Conservation (phyloP, 2,797 vertebrate genomes). For the Emys orbicularis region DNA sequence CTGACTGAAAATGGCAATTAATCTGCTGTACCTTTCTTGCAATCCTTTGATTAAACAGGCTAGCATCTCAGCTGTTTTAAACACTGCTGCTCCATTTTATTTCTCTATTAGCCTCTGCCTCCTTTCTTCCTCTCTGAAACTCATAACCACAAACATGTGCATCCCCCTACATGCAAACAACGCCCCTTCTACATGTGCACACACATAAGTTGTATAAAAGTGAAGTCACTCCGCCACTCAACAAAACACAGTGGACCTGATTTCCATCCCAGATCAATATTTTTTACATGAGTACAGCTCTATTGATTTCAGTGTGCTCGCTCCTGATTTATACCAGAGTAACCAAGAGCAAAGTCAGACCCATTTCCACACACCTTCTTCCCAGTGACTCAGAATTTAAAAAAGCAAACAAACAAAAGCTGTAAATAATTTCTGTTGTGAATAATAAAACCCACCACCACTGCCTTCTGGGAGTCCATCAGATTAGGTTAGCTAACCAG, state of each 20-base stretch:
- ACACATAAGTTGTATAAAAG: background rate
- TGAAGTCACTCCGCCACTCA: fast-evolving
- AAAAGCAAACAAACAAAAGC: background rate
- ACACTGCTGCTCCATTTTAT: background rate
- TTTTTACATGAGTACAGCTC: background rate
- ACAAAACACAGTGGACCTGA: fast-evolving
- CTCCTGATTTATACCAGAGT: fast-evolving
- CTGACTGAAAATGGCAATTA: constrained; percentile 51
- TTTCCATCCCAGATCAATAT: background rate
- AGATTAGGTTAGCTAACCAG: fast-evolving
- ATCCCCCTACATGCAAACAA: fast-evolving
- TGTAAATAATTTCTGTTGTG: no score
- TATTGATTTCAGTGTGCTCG: background rate
- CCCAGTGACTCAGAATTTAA: background rate
- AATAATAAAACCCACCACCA: background rate
- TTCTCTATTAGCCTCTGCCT: fast-evolving
- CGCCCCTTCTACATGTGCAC: fast-evolving
- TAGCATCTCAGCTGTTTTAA: background rate
- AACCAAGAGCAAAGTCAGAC: background rate
- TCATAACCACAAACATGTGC: fast-evolving
- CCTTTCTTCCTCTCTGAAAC: fast-evolving
- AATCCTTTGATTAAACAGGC: constrained; percentile 4
- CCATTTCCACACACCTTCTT: background rate
- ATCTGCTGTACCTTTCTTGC: background rate
- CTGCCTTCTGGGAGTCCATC: background rate